Evolutionary conservation across 2,113 vertebrate species (phyloP).

Genomic region (Castor canadensis): DNA sequence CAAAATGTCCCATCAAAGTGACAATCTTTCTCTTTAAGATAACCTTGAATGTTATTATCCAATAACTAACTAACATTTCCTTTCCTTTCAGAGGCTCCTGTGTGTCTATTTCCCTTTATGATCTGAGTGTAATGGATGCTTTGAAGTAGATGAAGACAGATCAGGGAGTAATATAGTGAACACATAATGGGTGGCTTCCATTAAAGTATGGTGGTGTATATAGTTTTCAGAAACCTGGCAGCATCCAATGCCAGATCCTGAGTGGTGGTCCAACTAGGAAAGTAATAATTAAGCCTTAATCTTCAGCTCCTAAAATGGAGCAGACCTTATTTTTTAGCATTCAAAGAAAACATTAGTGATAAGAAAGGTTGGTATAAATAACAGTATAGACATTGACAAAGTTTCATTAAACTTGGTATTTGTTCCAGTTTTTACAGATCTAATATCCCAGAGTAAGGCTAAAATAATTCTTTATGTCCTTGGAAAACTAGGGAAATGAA

Average conservation of each 20-base stretch:
- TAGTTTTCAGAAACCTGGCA: not conserved
- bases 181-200: not conserved
- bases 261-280: not conserved
- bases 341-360: not conserved
- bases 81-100: not conserved
- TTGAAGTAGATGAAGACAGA: not conserved
- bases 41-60: not conserved
- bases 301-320: not conserved
- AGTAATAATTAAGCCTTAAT: not conserved
- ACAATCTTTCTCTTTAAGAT: not conserved
- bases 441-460: not conserved
- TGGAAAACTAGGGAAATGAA: conserved; percentile 25
- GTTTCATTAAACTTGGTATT: conserved; percentile 17
- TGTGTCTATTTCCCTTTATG: not conserved
- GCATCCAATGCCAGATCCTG: not conserved
- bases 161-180: not conserved
- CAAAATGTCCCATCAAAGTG: not conserved
- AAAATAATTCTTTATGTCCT: not conserved
- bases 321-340: not conserved
- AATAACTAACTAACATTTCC: not conserved
- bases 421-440: not conserved
- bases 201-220: not conserved
- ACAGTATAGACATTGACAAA: not conserved
- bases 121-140: not conserved
- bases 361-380: conserved; percentile 41